Evolutionary conservation across 64 coral and sea anemone species (phyloP).

Genomic region (Montipora foliosa): DNA sequence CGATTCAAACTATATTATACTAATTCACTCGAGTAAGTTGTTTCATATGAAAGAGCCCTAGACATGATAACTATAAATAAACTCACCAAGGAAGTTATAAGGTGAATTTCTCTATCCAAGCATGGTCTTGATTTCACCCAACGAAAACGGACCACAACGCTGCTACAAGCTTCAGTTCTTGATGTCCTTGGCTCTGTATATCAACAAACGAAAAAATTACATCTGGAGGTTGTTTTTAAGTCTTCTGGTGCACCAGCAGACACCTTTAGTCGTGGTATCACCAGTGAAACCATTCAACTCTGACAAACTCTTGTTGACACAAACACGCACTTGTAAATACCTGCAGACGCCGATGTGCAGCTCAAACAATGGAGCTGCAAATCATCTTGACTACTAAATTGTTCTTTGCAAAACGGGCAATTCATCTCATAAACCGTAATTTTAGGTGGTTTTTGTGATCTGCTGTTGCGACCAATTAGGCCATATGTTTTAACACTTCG

Average conservation of each 20-base stretch:
- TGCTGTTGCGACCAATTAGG: too few species aligned
- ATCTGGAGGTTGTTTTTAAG: background rate
- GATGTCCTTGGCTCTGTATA: background rate
- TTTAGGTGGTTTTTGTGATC: background rate
- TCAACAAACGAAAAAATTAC: background rate
- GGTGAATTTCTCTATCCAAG: conserved; percentile 69
- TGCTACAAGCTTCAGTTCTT: background rate
- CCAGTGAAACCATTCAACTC: background rate
- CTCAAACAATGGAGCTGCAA: conserved; percentile 80
- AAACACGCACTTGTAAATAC: conserved; percentile 3
- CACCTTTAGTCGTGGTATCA: too few species aligned
- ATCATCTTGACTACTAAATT: conserved; percentile 44
- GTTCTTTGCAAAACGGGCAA: conserved; percentile 70
- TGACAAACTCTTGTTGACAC: background rate
- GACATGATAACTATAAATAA: background rate
- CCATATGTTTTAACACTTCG: background rate
- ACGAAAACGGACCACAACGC: conserved; percentile 65
- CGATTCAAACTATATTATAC: background rate
- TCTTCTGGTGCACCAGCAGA: background rate
- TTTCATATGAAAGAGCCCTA: background rate
- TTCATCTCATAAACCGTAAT: conserved; percentile 36
- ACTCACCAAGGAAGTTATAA: conserved; percentile 86
- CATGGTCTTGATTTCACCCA: conserved; percentile 79
- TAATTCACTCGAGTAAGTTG: background rate
- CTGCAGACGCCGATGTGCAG: conserved; percentile 45